Evolutionary conservation across 2,113 vertebrate species (phyloP).

Genomic region (Otocyon megalotis): DNA sequence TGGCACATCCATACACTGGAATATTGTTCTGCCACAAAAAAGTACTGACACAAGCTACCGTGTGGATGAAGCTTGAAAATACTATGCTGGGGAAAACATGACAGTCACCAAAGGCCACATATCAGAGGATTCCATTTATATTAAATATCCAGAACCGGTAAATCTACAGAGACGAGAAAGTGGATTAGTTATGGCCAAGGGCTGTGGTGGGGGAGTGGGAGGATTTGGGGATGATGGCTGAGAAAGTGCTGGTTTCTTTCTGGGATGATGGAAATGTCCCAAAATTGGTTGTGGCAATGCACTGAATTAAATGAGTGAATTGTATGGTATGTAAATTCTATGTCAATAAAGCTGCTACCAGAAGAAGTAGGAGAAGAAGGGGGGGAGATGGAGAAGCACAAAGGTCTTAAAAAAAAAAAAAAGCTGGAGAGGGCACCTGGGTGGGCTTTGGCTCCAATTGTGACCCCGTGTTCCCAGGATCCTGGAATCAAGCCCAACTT

Average conservation of each 20-base stretch:
- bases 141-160: background rate
- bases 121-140: background rate
- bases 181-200: background rate
- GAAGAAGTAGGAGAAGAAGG: background rate
- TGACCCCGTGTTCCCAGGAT: background rate
- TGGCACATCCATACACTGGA: background rate
- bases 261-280: background rate
- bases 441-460: background rate
- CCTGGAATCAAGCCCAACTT: background rate
- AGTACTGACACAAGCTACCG: background rate
- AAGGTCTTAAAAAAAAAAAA: no score
- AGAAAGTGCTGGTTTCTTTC: background rate
- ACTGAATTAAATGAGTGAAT: background rate
- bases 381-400: background rate
- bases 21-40: background rate
- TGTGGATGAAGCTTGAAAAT: background rate
- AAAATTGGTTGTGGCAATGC: background rate
- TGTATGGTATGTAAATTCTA: background rate
- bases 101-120: background rate
- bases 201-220: background rate
- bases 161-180: background rate
- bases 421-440: background rate
- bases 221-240: background rate
- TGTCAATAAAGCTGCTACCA: slow-evolving; percentile 27
- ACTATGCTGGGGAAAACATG: background rate